phyloP scores from a whole-genome alignment of 1,140 invertebrate genomes.

The Bactericera cockerelli region DNA sequence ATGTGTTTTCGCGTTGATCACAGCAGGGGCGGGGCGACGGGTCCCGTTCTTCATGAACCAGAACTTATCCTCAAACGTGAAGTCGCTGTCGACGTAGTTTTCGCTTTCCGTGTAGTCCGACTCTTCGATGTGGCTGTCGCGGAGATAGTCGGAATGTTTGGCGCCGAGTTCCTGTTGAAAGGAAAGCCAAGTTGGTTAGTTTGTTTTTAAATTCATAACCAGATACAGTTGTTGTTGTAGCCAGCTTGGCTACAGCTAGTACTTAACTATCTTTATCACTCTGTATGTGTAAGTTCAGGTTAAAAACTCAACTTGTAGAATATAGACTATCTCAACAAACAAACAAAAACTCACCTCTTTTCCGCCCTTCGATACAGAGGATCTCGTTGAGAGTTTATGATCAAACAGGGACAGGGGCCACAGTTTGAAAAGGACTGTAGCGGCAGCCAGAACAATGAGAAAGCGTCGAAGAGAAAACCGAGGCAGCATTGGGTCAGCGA shows the following conservation, averaged over 20 bases:
- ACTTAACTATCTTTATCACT: no score
- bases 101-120: background rate
- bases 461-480: background rate
- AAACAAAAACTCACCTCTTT: no score
- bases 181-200: no score
- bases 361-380: no score
- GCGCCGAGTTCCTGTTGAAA: no score
- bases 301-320: no score
- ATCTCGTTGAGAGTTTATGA: background rate
- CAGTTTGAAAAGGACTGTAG: background rate
- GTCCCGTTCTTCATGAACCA: conserved; percentile 5
- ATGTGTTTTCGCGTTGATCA: background rate
- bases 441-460: background rate
- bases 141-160: no score
- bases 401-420: background rate
- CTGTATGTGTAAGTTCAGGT: no score
- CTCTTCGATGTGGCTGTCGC: background rate
- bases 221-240: no score
- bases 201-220: no score
- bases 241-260: no score
- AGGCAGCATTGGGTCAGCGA: background rate
- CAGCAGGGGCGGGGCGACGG: background rate
- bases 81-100: background rate
- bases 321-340: no score
- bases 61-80: background rate